A percentile compares a stretch with the other conserved stretches of the same genome.
Conservation (phyloP, 2,113 vertebrate genomes). For the Pantherophis guttatus region DNA sequence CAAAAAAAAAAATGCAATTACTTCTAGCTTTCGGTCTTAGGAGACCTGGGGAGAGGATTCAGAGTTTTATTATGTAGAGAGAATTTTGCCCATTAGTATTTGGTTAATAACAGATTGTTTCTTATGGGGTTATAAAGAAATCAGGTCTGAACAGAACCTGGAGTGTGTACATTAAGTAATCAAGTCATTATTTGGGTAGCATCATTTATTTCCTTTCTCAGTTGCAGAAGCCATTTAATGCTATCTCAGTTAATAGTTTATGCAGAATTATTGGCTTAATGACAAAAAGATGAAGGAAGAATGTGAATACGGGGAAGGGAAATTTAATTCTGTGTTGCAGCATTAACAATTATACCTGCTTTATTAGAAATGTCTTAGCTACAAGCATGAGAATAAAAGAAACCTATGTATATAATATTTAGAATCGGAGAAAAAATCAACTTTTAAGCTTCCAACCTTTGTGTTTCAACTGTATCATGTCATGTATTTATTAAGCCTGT, state of each 20-base stretch:
- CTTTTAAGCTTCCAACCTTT: neutral
- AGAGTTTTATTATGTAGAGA: constrained; percentile 12
- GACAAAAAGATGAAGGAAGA: neutral
- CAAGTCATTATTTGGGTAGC: constrained; percentile 11
- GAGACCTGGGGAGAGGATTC: constrained; percentile 10
- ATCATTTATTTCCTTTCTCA: constrained; percentile 42
- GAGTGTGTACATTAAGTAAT: constrained; percentile 19
- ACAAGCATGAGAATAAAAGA: neutral
- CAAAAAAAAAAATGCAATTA: constrained; percentile 11
- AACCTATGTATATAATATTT: neutral
- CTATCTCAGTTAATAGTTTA: neutral
- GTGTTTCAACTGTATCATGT: neutral
- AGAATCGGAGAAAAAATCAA: neutral
- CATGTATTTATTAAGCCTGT: constrained; percentile 7
- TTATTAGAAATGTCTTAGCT: constrained; percentile 32
- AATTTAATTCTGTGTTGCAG: constrained; percentile 7
- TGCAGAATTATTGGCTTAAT: constrained; percentile 7
- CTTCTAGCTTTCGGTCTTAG: constrained; percentile 14
- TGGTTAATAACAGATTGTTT: neutral
- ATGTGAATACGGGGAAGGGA: neutral
- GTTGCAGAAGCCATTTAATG: constrained; percentile 33
- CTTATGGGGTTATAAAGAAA: neutral
- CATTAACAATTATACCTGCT: neutral
- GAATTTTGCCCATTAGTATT: constrained; percentile 4
- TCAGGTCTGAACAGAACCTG: neutral